A percentile compares a stretch with the other conserved stretches of the same genome.
These are phyloP conservation scores for Pseudomyrmex cubaensis DNA, from an alignment of 1,140 invertebrate genomes.

Conservation along the genomic window DNA sequence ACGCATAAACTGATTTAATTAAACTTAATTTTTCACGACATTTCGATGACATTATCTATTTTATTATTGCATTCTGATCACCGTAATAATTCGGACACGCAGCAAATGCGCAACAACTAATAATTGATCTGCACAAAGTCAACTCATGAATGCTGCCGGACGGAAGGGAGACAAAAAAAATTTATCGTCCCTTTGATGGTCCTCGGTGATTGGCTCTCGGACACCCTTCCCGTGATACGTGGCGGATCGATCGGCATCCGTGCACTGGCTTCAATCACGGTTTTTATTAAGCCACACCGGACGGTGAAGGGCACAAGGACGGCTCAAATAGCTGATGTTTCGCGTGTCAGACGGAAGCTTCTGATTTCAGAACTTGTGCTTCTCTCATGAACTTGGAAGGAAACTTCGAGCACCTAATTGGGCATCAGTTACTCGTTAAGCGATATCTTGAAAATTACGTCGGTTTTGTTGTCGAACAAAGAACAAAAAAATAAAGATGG, in stretches of 20 bases:
- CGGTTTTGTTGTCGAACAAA: conserved; percentile 26
- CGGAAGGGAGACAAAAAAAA: conserved; percentile 64
- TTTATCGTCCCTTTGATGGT: conserved; percentile 61
- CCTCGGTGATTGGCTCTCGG: conserved; percentile 76
- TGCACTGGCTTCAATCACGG: conserved; percentile 76
- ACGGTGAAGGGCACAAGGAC: conserved; percentile 42
- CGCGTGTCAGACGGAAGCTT: conserved; percentile 36
- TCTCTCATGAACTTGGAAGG: conserved; percentile 15
- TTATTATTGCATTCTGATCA: conserved; percentile 32
- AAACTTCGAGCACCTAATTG: conserved; percentile 58
- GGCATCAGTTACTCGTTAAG: conserved; percentile 40
- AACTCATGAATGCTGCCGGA: conserved; percentile 70
- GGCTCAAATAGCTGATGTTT: conserved; percentile 58
- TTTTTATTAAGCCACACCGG: conserved; percentile 79
- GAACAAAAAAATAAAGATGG: not conserved
- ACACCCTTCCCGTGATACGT: conserved; percentile 72
- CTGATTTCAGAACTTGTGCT: conserved; percentile 22
- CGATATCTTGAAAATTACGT: conserved; percentile 35
- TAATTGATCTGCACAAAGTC: conserved; percentile 60
- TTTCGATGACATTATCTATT: not conserved
- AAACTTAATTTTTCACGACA: not conserved
- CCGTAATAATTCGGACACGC: conserved; percentile 5
- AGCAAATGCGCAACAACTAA: conserved; percentile 33
- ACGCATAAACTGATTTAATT: not conserved
- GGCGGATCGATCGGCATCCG: conserved; percentile 74